Evolutionary conservation across 2,888 invertebrate species (phyloP).

Genomic region (Trichogramma dendrolimi): DNA sequence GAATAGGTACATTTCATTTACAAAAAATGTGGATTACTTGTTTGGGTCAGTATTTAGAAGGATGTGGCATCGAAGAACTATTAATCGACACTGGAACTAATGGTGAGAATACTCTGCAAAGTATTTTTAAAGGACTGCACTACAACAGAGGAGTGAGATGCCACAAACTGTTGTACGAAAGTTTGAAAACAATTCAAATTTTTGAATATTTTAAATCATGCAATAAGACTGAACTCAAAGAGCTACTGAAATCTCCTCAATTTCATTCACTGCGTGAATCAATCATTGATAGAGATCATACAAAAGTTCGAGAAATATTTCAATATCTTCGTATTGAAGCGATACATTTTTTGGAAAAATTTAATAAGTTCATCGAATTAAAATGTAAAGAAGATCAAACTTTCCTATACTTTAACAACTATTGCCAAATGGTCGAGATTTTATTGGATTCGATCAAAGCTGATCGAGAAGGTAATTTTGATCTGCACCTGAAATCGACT

Average conservation of each 20-base stretch:
- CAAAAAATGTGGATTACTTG: slow-evolving; percentile 35
- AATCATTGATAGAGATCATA: slow-evolving; percentile 24
- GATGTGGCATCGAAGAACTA: slow-evolving; percentile 31
- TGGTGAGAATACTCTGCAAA: slow-evolving; percentile 30
- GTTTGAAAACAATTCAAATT: slow-evolving; percentile 29
- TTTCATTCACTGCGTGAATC: slow-evolving; percentile 10
- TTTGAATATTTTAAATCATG: slow-evolving; percentile 27
- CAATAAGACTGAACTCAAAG: slow-evolving; percentile 11
- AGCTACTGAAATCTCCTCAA: slow-evolving; percentile 16
- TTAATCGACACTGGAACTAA: slow-evolving; percentile 33
- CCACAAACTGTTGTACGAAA: slow-evolving; percentile 31
- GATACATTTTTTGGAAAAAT: slow-evolving; percentile 14
- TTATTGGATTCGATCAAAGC: slow-evolving; percentile 30
- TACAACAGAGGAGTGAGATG: slow-evolving; percentile 33
- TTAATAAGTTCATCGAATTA: slow-evolving; percentile 2
- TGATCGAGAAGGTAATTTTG: slow-evolving; percentile 29
- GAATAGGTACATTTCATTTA: slow-evolving; percentile 34
- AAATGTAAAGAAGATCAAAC: slow-evolving; percentile 17
- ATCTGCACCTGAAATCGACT: slow-evolving; percentile 29
- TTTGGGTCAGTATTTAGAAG: slow-evolving; percentile 35
- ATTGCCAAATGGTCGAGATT: slow-evolving; percentile 33
- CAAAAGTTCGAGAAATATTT: background rate
- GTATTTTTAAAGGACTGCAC: slow-evolving; percentile 31
- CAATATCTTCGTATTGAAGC: slow-evolving; percentile 2
- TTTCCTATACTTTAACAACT: slow-evolving; percentile 29